Base-by-base conservation (phyloP, 2,113 vertebrate genomes). In the Chaetura pelagica region DNA sequence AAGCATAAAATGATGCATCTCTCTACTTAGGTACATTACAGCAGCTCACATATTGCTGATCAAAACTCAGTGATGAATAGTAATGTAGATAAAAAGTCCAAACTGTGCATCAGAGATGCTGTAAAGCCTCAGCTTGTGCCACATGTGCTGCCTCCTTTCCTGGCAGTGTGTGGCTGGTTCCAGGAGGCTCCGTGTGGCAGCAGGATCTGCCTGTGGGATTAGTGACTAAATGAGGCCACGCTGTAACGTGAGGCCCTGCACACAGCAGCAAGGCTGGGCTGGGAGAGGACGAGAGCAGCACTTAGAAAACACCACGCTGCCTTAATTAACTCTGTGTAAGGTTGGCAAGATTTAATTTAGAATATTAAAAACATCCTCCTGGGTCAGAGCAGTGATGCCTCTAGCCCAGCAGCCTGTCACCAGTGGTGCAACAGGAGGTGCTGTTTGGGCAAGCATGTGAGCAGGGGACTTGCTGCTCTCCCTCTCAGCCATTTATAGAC, bases 11-110 rank as follows among this genome's bases (percentile, higher is more conserved):
- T 7, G 34, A 42, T 29, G 58, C 30, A 38, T 87, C 48, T 67
- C 15, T 0, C 14, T 66, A 14, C 49, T 69, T 40, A 48, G 0
- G 0, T 29, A 22, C 30, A 9, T 63, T 21, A 19, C 35, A 82
- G 34, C 57, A 85, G 55, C 57, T 54, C 62, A n/a, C 7, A 4
- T 26, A 27, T 6, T 27, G 46, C 42, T 32, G 29, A 87, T 49
- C n/a, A 74, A 30, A 92, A 48, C 55, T 61, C 59, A 12, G 35
- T 16, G 55, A 27, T 19, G 22, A 55, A 51, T 22, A 79, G 67
- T 42, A 71, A 35, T 21, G 15, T 0, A 11, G 34, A 32, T 29
- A 19, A 66, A 80, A 8, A 26, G 46, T 40, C 52, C 69, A 57
- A 26, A 44, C 29, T 17, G 35, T 40, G 26, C 24, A 30, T 61